Base-by-base conservation (phyloP, 1,140 invertebrate species). In the Cepaea nemoralis region DNA sequence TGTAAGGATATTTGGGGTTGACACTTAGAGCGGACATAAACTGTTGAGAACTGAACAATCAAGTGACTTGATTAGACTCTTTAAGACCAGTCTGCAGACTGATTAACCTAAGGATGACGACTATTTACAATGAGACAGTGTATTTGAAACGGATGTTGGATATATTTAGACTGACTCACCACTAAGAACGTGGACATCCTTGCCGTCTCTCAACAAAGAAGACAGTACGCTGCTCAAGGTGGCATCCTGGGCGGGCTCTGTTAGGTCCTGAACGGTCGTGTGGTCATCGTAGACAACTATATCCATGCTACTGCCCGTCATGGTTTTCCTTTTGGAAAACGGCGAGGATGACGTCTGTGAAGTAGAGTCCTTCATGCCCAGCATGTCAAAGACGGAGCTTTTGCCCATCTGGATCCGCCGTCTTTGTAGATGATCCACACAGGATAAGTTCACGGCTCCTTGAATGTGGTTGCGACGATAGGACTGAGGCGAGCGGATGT, bases 401-500 rank as follows among this genome's bases (percentile, higher is more conserved):
- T 94, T 94, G 1, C 95, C 94, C 83, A 93, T 93, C 87, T 94
- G 94, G 77, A 96, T 91, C 35, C 95, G 90, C 83, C 94, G 92
- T 50, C 94, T 91, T 86, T 94, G 95, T 88, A 95, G 94, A 45
- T 95, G 91, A 89, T 96, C 95, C 1, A 94, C 93, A 87, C 95
- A 95, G 89, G 95, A 95, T 33, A 96, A 93, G 90, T 96, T 95
- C 80, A 95, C 93, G 27, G 95, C 94, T 24, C 94, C 94, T 35
- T 92, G 91, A 50, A 96, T 94, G 89, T 96, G 95, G 83, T 93
- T 93, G 39, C 93, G 92, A 87, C 95, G 95, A 91, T 94, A 96
- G 33, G 93, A 93, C 33, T 95, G 93, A 86, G 95, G 95, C 0
- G 95, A 93, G 42, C 95, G 92, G 87, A 95, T 95, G 86, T 96